Conservation (phyloP, 2,113 vertebrate species). For the Cercopithecus mona region DNA sequence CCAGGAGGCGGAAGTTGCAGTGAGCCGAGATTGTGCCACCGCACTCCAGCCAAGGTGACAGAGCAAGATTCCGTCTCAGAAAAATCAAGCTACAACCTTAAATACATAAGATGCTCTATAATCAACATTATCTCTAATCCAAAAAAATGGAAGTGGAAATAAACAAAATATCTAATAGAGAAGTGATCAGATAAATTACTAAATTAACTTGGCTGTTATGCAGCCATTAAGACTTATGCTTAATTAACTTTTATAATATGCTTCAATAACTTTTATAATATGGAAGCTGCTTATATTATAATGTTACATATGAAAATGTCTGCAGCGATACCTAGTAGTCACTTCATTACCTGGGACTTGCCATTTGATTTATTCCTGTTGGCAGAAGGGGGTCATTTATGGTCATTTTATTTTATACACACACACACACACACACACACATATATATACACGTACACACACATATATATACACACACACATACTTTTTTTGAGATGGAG, state of each 20-base stretch:
- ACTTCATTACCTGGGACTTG: background rate
- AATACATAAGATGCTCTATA: background rate
- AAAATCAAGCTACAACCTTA: background rate
- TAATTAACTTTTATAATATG: background rate
- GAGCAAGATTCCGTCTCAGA: background rate
- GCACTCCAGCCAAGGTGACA: background rate
- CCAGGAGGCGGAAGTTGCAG: background rate
- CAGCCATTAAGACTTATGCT: background rate
- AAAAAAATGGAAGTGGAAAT: background rate
- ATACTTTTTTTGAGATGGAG: background rate
- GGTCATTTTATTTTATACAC: background rate
- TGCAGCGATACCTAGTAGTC: background rate
- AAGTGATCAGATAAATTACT: background rate
- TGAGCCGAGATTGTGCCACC: rapidly evolving
- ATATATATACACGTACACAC: rapidly evolving
- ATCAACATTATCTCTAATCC: background rate
- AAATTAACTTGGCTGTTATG: background rate
- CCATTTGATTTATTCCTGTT: background rate
- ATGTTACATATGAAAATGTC: background rate
- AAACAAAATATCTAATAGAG: constrained; percentile 8
- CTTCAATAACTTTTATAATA: background rate
- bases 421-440: rapidly evolving
- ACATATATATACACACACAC: no score
- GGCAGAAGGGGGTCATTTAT: background rate
- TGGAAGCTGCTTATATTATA: background rate